Base-by-base conservation (phyloP, 2,888 invertebrate species). In the Watsonalla cultraria region DNA sequence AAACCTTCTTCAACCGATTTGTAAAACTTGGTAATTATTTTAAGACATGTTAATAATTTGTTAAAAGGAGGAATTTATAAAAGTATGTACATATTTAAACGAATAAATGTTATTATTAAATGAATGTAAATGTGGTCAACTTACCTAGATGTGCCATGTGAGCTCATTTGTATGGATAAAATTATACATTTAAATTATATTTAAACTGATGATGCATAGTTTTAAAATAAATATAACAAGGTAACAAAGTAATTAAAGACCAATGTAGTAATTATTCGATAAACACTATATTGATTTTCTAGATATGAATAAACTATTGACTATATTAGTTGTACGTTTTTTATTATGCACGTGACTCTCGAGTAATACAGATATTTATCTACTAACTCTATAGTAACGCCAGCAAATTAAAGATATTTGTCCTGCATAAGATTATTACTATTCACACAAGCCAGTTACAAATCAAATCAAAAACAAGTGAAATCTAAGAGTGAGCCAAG, bases 221-320 rank as follows among this genome's bases (percentile, higher is more conserved):
- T 48, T 35, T 9, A 50, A 50, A 50, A 46, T 46, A 37, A 49
- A 49, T 50, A 53, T 50, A 49, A 53, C 53, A 53, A 49, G 53
- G 53, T 50, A 53, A 53, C 46, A 53, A 53, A 15, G 50, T 53
- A 53, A 46, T 53, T 50, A 50, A 53, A 46, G 50, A 49, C 53
- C 49, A 53, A 53, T 49, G 49, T 49, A 49, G 49, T 9, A 15
- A 39, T 37, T 14, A 39, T 39, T 11, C 9, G 39, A 39, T 9
- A 49, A 37, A 37, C 15, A 49, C 14, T 15, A 15, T 49, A 48
- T 49, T 49, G 34, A 37, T 49, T 37, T 49, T 37, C n/a, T 49
- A 49, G 49, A 37, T 37, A 39, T 49, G 11, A 49, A 49, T 39
- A 49, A 49, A 49, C 7, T 15, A 37, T 37, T 14, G 37, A 49